Conservation (phyloP, 2,797 vertebrate species). For the Nannoperca obscura region DNA sequence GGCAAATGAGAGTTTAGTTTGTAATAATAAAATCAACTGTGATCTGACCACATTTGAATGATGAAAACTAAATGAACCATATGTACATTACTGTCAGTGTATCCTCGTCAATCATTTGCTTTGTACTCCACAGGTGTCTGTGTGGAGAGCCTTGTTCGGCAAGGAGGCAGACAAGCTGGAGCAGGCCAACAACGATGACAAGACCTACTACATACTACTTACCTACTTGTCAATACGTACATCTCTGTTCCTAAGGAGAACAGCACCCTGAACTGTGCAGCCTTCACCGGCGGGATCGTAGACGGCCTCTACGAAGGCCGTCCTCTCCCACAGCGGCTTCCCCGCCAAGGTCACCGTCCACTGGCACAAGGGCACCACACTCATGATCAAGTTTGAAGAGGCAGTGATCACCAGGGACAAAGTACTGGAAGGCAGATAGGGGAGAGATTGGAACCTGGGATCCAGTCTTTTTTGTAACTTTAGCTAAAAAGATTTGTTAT, state of each 20-base stretch:
- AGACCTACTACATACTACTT: conserved; percentile 93
- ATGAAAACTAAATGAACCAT: not conserved
- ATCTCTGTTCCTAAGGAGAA: conserved; percentile 92
- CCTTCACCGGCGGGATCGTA: conserved; percentile 90
- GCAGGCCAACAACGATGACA: conserved; percentile 92
- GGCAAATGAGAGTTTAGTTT: no score
- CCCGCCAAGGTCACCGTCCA: conserved; percentile 91
- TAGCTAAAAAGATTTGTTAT: not conserved
- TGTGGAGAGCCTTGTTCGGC: conserved; percentile 90
- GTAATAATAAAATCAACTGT: not conserved
- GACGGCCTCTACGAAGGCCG: no score
- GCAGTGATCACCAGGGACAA: conserved; percentile 89
- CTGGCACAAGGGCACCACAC: conserved; percentile 94
- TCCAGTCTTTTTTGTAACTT: no score
- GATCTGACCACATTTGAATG: not conserved
- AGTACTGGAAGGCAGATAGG: conserved; percentile 89
- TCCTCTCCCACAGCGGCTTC: conserved; percentile 90
- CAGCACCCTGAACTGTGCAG: conserved; percentile 92
- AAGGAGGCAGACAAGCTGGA: conserved; percentile 94
- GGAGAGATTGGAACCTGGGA: not conserved
- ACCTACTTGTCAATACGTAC: conserved; percentile 90
- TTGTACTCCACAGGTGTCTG: conserved; percentile 83
- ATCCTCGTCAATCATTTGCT: not conserved
- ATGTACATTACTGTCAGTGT: not conserved
- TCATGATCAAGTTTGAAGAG: conserved; percentile 94